Conservation (phyloP, 2,888 invertebrate species). For the Alsophila aescularia region DNA sequence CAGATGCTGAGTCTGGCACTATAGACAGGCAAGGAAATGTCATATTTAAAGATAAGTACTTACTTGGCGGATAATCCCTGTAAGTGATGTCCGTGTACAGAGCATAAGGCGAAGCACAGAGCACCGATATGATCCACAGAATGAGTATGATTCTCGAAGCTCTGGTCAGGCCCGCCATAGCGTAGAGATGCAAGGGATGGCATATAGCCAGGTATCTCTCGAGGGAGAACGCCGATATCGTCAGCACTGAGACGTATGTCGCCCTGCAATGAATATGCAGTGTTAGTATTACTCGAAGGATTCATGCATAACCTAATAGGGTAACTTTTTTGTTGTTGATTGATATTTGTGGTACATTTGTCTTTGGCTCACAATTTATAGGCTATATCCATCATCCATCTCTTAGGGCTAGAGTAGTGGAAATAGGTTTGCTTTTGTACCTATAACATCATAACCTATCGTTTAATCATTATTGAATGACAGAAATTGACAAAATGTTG, state of each 20-base stretch:
- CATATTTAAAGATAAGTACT: constrained; percentile 46
- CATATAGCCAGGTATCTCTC: constrained; percentile 96
- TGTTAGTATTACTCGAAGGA: neutral
- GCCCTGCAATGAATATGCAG: constrained; percentile 84
- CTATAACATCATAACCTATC: too few species aligned
- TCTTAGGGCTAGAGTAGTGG: too few species aligned
- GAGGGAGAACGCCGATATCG: constrained; percentile 95
- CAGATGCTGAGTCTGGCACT: too few species aligned
- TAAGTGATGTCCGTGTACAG: constrained; percentile 90
- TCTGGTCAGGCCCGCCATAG: constrained; percentile 90
- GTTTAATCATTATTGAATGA: too few species aligned
- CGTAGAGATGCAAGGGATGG: constrained; percentile 92
- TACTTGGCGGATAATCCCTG: constrained; percentile 89
- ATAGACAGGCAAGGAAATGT: too few species aligned
- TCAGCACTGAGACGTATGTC: constrained; percentile 95
- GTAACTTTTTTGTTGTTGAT: too few species aligned
- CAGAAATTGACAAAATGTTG: too few species aligned
- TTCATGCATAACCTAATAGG: too few species aligned
- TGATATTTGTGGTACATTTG: too few species aligned
- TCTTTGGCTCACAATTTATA: too few species aligned
- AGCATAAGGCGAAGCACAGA: constrained; percentile 91
- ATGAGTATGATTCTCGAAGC: constrained; percentile 91
- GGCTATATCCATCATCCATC: too few species aligned
- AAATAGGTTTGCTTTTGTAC: too few species aligned
- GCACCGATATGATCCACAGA: constrained; percentile 90